These are phyloP conservation scores for Ditula angustiorana DNA, from an alignment of 2,888 invertebrate genomes.

Conservation along the genomic window DNA sequence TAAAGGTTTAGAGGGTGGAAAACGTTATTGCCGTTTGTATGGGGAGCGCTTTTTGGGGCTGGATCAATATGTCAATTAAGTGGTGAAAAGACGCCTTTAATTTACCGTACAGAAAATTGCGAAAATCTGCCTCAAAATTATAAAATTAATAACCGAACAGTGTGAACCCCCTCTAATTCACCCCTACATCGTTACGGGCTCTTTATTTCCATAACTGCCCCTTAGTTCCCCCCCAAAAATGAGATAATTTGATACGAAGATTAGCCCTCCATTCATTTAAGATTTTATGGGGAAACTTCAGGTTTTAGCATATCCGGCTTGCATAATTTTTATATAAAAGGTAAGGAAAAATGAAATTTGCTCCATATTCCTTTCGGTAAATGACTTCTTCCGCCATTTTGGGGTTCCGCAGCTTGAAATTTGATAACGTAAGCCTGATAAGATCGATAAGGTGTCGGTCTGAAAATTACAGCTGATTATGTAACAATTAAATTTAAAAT, in stretches of 20 bases:
- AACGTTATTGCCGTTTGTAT: too few species aligned
- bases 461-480: too few species aligned
- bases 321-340: slow-evolving; percentile 66
- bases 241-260: slow-evolving; percentile 71
- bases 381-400: slow-evolving; percentile 28
- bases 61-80: too few species aligned
- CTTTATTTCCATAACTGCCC: slow-evolving; percentile 57
- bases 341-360: slow-evolving; percentile 43
- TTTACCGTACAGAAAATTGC: too few species aligned
- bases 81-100: too few species aligned
- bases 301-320: slow-evolving; percentile 52
- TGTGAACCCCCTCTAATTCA: slow-evolving; percentile 18
- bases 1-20: too few species aligned
- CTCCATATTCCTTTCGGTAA: slow-evolving; percentile 27
- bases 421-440: too few species aligned
- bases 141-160: slow-evolving; percentile 42
- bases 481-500: too few species aligned
- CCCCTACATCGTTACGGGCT: slow-evolving; percentile 48
- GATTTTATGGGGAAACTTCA: slow-evolving; percentile 65
- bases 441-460: too few species aligned
- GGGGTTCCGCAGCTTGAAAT: too few species aligned
- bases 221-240: slow-evolving; percentile 55
- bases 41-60: too few species aligned
- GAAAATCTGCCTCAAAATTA: background rate
- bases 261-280: slow-evolving; percentile 65